Percentiles rank a stretch among this genome's conserved stretches.
Conservation (phyloP, 2,113 vertebrate species). For the Octodon degus region DNA sequence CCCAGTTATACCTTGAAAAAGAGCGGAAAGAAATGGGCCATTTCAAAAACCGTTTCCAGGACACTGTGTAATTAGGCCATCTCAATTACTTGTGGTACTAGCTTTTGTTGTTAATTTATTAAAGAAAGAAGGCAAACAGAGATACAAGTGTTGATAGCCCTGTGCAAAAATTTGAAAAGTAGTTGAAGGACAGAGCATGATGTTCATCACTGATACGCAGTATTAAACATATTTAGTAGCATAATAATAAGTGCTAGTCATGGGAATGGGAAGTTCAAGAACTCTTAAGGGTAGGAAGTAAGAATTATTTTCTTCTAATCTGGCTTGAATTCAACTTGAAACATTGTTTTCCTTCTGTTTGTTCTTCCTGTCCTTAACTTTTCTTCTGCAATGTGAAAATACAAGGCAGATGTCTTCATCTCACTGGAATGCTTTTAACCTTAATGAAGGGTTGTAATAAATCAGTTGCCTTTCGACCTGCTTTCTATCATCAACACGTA, state of each 20-base stretch:
- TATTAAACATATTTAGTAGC: constrained; percentile 40
- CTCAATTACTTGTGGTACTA: constrained; percentile 13
- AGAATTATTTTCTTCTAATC: constrained; percentile 79
- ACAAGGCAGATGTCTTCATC: constrained; percentile 88
- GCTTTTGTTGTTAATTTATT: constrained; percentile 9
- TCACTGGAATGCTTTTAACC: constrained; percentile 90
- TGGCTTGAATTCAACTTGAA: constrained; percentile 83
- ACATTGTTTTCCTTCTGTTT: constrained; percentile 84
- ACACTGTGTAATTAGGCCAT: constrained; percentile 16
- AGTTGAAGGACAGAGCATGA: not conserved
- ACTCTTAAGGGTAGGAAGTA: constrained; percentile 55
- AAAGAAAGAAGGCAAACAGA: constrained; percentile 23
- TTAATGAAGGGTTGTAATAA: constrained; percentile 89
- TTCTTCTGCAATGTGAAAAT: constrained; percentile 86
- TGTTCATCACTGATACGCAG: not conserved
- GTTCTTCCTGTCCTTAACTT: constrained; percentile 85
- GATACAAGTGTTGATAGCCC: not conserved
- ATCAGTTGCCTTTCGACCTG: constrained; percentile 87
- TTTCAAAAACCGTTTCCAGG: constrained; percentile 42
- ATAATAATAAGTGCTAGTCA: constrained; percentile 39
- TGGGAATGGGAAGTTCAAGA: not conserved
- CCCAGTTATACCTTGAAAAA: constrained; percentile 49
- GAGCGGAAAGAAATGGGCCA: constrained; percentile 30
- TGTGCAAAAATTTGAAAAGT: constrained; percentile 44
- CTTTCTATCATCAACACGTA: constrained; percentile 88